phyloP scores from a whole-genome alignment of 1,140 invertebrate genomes.

The Anoplolepis gracilipes region DNA sequence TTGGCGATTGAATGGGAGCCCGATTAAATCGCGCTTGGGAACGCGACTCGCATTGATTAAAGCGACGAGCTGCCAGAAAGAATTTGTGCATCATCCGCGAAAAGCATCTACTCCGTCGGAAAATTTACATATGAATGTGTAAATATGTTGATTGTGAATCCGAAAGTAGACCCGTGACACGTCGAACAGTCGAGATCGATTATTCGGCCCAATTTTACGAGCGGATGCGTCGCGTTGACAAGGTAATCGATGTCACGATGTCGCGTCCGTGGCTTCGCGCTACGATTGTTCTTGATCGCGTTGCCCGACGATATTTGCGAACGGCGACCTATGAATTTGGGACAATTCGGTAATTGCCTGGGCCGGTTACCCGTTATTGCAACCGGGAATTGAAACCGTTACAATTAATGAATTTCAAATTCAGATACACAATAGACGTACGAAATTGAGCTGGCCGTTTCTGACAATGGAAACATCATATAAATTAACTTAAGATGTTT shows the following conservation, averaged over 20 bases:
- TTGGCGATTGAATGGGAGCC: slow-evolving; percentile 14
- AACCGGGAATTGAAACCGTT: not conserved
- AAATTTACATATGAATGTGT: slow-evolving; percentile 35
- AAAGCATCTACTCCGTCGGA: slow-evolving; percentile 17
- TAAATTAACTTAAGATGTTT: not conserved
- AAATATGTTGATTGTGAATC: slow-evolving; percentile 1
- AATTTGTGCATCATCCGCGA: not conserved
- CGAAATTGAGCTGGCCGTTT: not conserved
- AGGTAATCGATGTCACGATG: not conserved
- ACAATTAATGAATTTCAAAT: not conserved
- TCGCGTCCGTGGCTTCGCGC: not conserved
- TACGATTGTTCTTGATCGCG: not conserved
- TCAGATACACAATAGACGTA: not conserved
- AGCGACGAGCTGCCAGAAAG: not conserved
- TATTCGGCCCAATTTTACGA: not conserved
- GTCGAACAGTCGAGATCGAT: not conserved
- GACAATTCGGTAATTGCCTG: slow-evolving; percentile 32
- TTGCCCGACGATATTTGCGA: not conserved
- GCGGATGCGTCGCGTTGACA: not conserved
- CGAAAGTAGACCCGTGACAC: slow-evolving; percentile 24
- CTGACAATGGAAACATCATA: not conserved
- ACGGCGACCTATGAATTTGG: not conserved
- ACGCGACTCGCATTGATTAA: slow-evolving; percentile 32
- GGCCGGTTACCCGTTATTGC: not conserved
- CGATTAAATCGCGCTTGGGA: slow-evolving; percentile 23